Conservation (phyloP, 1,140 invertebrate genomes). For the Zaprionus gabonicus region DNA sequence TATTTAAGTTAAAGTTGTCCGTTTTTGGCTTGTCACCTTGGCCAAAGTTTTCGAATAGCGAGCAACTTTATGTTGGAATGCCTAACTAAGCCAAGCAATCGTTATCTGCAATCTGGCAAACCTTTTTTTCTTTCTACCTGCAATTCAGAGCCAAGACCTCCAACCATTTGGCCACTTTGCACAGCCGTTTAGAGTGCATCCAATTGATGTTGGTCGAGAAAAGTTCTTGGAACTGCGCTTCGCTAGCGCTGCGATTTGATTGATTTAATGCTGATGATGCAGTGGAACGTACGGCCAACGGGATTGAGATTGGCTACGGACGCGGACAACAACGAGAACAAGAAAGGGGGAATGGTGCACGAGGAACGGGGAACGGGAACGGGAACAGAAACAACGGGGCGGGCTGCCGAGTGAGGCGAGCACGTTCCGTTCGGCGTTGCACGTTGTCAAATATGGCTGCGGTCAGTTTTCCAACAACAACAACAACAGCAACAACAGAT, state of each 20-base stretch:
- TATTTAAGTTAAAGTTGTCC: not conserved
- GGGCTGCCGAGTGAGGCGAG: slow-evolving; percentile 38
- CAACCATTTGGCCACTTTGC: slow-evolving; percentile 36
- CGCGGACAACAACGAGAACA: not conserved
- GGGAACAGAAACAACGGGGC: slow-evolving; percentile 11
- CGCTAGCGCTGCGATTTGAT: slow-evolving; percentile 42
- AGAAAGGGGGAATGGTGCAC: too few species aligned
- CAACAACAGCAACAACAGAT: slow-evolving; percentile 25
- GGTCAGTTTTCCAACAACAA: slow-evolving; percentile 67
- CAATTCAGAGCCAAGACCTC: slow-evolving; percentile 9
- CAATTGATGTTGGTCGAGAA: slow-evolving; percentile 31
- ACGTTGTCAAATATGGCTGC: slow-evolving; percentile 77
- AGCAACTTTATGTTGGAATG: too few species aligned
- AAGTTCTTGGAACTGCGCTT: slow-evolving; percentile 48
- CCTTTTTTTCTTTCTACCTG: not conserved
- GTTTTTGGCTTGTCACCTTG: slow-evolving; percentile 8
- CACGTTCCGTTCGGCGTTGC: slow-evolving; percentile 60
- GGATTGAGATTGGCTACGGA: slow-evolving; percentile 41
- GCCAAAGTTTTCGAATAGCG: not conserved
- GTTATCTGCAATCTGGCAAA: not conserved
- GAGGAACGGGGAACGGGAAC: slow-evolving; percentile 3
- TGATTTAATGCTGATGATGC: slow-evolving; percentile 62
- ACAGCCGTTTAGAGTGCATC: slow-evolving; percentile 49
- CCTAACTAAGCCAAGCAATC: too few species aligned
- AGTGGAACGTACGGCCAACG: slow-evolving; percentile 46